A percentile compares a stretch with the other conserved stretches of the same genome.
Evolutionary conservation across 2,888 invertebrate species (phyloP).

Genomic region (Mantis religiosa): DNA sequence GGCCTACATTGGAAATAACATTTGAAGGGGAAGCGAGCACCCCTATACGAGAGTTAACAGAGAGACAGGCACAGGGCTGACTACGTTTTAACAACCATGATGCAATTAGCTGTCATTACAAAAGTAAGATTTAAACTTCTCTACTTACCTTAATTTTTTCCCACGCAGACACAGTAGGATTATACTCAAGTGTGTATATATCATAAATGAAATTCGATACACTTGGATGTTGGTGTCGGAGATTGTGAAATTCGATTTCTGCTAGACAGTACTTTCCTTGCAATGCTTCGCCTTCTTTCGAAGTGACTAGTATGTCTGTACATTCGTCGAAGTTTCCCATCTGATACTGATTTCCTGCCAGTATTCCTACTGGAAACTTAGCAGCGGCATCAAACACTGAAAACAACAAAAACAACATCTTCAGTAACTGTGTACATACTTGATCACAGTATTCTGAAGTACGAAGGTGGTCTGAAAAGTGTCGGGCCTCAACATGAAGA

Average conservation of each 20-base stretch:
- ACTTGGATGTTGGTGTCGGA: background rate
- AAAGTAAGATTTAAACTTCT: no score
- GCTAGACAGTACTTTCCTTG: constrained; percentile 19
- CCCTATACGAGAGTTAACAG: no score
- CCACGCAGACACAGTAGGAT: constrained; percentile 16
- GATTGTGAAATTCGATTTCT: background rate
- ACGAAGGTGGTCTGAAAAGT: no score
- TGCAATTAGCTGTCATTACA: no score
- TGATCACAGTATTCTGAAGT: no score
- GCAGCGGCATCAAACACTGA: constrained; percentile 24
- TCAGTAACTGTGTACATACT: no score
- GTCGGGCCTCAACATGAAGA: no score
- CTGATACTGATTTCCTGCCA: constrained; percentile 23
- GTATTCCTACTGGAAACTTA: constrained; percentile 23
- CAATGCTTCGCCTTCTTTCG: background rate
- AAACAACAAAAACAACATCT: background rate
- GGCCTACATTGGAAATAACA: no score
- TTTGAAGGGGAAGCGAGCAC: no score
- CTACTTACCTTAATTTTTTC: constrained; percentile 17
- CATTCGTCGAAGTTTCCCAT: constrained; percentile 28
- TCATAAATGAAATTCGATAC: background rate
- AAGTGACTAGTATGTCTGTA: background rate
- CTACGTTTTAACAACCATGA: no score
- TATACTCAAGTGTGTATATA: constrained; percentile 11
- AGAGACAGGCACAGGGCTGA: no score